Evolutionary conservation across 2,797 vertebrate genomes (phyloP), one percentile per base, ranked within the genome.

Genomic region (Halcyon badia): DNA sequence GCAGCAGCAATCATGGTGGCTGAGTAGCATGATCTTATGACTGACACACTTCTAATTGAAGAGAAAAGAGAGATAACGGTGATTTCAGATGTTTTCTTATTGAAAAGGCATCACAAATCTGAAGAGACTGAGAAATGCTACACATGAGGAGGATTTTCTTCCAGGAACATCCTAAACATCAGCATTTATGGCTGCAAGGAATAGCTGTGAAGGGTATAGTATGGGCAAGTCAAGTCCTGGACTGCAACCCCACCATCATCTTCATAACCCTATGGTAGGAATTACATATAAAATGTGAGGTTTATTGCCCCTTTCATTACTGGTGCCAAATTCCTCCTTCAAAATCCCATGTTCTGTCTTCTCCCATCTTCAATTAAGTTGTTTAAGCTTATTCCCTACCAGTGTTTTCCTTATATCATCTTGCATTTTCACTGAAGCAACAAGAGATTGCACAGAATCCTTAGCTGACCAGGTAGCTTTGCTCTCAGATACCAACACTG

Each of bases 41-140:
- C 79, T 96, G 94, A 93, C 90, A 91, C 58, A 14, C 56, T 92
- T 70, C 66, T 41, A 66, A 87, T n/a, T 82, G 54, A 48, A 80
- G 15, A 87, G 31, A 60, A 51, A 77, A 88, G 39, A 82, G 56
- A 84, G 6, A 84, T 51, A 82, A 76, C 30, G 30, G 20, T 5
- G 28, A 56, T 76, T 93, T 81, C 68, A 87, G 64, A 79, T n/a
- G 9, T 41, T 93, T 84, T 86, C 25, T 56, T 78, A 15, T 10
- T 76, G 56, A 90, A 84, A 93, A 94, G 15, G 9, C 33, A 56
- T 66, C 22, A 70, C 30, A 72, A 15, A 62, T 44, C 39, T 70
- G 61, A 89, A 72, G 31, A 71, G 18, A 26, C 9, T 58, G 42
- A 84, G 56, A 84, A 69, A 66, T 11, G 19, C 49, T 54, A 44